Base-by-base conservation (phyloP, 2,113 vertebrate genomes). In the Thunnus thynnus region DNA sequence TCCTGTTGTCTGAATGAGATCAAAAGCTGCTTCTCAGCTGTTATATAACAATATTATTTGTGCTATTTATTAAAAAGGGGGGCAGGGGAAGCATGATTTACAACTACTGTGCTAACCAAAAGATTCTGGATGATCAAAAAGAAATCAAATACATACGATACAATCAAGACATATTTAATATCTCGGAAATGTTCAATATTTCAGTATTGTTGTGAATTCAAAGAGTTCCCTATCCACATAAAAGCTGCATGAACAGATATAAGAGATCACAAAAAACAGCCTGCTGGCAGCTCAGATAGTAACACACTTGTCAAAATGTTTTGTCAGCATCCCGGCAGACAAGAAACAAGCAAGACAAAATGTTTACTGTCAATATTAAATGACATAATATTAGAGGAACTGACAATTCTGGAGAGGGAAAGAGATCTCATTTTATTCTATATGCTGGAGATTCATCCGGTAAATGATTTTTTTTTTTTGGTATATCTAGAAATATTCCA, bases 221-320 rank as follows among this genome's bases (percentile, higher is more conserved):
- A 44, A 10, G 47, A 50, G 27, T 1, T 54, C 69, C 27, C 2
- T 51, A 57, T 66, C 46, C 22, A 60, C 57, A 60, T 58, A 6
- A 78, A 83, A 74, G 60, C 72, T 66, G 20, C 48, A 50, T 44
- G 58, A 25, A 12, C 41, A 10, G 58, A 57, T 61, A 67, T 13
- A 56, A 52, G 32, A 44, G 47, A 56, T 64, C 30, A 77, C 58
- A 78, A 51, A 46, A 69, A 71, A 75, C 32, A 41, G 48, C 71
- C 61, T 8, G 55, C 70, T 4, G 9, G 27, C 58, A 3, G 74
- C 67, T 68, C 30, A 18, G 69, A 72, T 11, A 7, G 13, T 1
- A 58, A 75, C 36, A 5, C 0, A 56, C 55, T 57, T 80, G 79
- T 82, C 80, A 79, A 71, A 85, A 64, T 85, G 72, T 87, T 85